Evolutionary conservation across 1,140 invertebrate species (phyloP).

Genomic region (Paracyclopina nana): DNA sequence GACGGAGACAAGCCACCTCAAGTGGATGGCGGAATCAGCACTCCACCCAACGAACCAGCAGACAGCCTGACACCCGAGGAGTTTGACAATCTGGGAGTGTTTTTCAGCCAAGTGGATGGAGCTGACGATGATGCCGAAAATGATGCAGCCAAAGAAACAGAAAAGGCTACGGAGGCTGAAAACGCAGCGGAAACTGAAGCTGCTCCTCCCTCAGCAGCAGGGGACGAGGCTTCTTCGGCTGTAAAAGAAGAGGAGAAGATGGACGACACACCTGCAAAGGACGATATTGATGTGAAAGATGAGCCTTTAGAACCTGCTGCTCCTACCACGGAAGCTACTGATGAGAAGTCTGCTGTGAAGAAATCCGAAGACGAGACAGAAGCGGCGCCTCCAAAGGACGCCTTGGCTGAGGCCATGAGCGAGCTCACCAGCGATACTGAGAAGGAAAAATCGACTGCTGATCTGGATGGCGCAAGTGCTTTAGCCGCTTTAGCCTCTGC

Average conservation of each 20-base stretch:
- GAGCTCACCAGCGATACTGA: neutral
- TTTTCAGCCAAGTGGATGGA: slow-evolving; percentile 12
- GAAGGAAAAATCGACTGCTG: too few species aligned
- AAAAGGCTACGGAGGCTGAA: slow-evolving; percentile 13
- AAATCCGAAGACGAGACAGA: neutral
- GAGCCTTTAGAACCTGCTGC: slow-evolving; percentile 14
- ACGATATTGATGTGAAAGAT: slow-evolving; percentile 3
- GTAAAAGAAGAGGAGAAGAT: neutral
- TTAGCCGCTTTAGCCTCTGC: slow-evolving; percentile 48
- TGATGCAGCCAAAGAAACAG: slow-evolving; percentile 3
- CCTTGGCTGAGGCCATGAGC: neutral
- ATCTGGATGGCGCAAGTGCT: slow-evolving; percentile 21
- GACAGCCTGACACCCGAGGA: neutral
- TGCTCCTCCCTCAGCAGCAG: neutral
- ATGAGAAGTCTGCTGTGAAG: neutral
- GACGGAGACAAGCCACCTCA: too few species aligned
- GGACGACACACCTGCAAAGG: too few species aligned
- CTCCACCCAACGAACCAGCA: slow-evolving; percentile 4
- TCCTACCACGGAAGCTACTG: neutral
- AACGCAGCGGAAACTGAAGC: slow-evolving; percentile 15
- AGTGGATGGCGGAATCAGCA: slow-evolving; percentile 15
- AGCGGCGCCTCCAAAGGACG: neutral
- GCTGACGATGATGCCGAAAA: slow-evolving; percentile 7
- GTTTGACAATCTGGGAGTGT: neutral
- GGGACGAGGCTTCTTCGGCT: slow-evolving; percentile 2